phyloP scores from a whole-genome alignment of 2,797 vertebrate species.

The Otolemur crassicaudatus region DNA sequence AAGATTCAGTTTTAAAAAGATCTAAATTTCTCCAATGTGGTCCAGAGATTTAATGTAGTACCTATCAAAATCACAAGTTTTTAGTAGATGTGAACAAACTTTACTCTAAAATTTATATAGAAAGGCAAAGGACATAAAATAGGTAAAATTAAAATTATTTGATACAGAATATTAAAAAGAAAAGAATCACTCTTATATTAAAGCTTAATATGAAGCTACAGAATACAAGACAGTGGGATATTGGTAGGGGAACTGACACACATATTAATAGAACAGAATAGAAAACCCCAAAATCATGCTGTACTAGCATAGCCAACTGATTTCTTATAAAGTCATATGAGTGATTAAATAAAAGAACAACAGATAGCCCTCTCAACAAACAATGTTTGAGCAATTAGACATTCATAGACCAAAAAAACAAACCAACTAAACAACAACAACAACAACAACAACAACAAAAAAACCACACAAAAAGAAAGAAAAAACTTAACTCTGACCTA shows the following conservation, averaged over 20 bases:
- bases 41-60: not conserved
- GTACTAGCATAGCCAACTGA: not conserved
- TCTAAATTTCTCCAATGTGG: not conserved
- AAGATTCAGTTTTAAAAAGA: not conserved
- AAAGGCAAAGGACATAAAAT: not conserved
- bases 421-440: too few species aligned
- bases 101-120: not conserved
- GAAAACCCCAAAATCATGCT: not conserved
- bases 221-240: not conserved
- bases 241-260: not conserved
- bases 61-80: not conserved
- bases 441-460: too few species aligned
- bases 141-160: not conserved
- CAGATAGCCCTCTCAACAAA: not conserved
- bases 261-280: not conserved
- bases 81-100: not conserved
- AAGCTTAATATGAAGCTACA: not conserved
- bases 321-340: not conserved
- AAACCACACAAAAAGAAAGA: not conserved
- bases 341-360: not conserved
- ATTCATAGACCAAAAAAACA: not conserved
- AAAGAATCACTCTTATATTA: not conserved
- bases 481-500: not conserved
- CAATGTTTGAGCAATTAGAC: not conserved
- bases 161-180: not conserved